Percentiles rank a stretch among this genome's conserved stretches.
phyloP scores from a whole-genome alignment of 2,113 vertebrate species.

The Triplophysa rosa region DNA sequence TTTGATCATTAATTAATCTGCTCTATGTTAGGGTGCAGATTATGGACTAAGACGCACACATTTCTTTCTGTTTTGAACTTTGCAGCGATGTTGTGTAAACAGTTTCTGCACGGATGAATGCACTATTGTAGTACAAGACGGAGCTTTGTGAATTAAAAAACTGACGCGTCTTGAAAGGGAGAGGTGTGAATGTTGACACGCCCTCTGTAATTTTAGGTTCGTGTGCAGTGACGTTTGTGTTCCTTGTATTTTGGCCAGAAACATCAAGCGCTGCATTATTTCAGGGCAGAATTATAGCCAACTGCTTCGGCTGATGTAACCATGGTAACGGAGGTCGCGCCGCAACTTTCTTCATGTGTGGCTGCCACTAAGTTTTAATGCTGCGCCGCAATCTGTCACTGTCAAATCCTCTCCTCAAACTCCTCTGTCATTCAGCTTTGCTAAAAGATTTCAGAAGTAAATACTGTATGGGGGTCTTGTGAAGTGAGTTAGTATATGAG shows the following conservation, averaged over 20 bases:
- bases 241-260: conserved; percentile 48
- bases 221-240: conserved; percentile 37
- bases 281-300: conserved; percentile 50
- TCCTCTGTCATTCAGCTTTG: conserved; percentile 40
- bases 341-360: conserved; percentile 56
- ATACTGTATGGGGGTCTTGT: conserved; percentile 9
- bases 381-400: conserved; percentile 46
- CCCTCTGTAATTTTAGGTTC: neutral
- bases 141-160: conserved; percentile 14
- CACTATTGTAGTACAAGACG: neutral
- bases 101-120: neutral
- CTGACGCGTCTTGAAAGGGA: neutral
- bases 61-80: conserved; percentile 6
- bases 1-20: conserved; percentile 41
- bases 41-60: neutral
- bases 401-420: conserved; percentile 41
- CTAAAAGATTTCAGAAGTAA: conserved; percentile 28
- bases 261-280: conserved; percentile 53
- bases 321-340: conserved; percentile 57
- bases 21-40: neutral
- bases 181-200: neutral
- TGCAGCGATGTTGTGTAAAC: conserved; percentile 11
- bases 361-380: conserved; percentile 48
- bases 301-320: conserved; percentile 53
- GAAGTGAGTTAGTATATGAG: neutral